Base-by-base conservation (phyloP, 2,113 vertebrate genomes). In the Odocoileus virginianus region DNA sequence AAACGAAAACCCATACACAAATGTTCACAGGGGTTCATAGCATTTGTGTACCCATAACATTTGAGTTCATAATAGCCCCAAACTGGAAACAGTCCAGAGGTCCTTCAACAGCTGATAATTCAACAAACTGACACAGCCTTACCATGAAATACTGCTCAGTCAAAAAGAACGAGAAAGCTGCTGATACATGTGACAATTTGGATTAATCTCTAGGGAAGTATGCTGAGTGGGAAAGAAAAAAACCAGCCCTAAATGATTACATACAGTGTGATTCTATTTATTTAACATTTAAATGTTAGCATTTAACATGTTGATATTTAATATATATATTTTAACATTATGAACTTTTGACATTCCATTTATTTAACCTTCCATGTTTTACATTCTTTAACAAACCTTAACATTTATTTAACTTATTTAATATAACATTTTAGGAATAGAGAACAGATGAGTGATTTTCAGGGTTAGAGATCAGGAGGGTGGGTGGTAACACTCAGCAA, bases 321-420 rank as follows among this genome's bases (percentile, higher is more conserved):
- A 96, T 40, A 82, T 47, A 81, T 33, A 47, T n/a, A 54, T 47
- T 92, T 79, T 54, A 84, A 67, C 7, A 58, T 40, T 85, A 60
- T 94, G 28, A 86, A 40, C 67, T 88, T 71, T 79, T 60, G 87
- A 33, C 25, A 30, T 76, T 61, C 82, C 28, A 27, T 60, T 60
- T 86, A 83, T 93, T 93, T 87, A 87, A 64, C 27, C 30, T 78
- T 67, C 19, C 14, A 50, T 33, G 79, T 79, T 95, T 89, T 61
- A 92, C 61, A 61, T 91, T 74, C 60, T 85, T 88, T 92, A 86
- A 83, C n/a, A 79, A 94, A 36, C 82, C 19, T 64, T 86, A 93
- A 71, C 6, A 50, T 78, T 90, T 87, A 58, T 88, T 92, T 71
- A 71, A 79, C 33, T 13, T 43, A 85, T 61, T 91, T 95, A 89